Evolutionary conservation across 2,797 vertebrate genomes (phyloP).

Genomic region (Cossypha caffra): DNA sequence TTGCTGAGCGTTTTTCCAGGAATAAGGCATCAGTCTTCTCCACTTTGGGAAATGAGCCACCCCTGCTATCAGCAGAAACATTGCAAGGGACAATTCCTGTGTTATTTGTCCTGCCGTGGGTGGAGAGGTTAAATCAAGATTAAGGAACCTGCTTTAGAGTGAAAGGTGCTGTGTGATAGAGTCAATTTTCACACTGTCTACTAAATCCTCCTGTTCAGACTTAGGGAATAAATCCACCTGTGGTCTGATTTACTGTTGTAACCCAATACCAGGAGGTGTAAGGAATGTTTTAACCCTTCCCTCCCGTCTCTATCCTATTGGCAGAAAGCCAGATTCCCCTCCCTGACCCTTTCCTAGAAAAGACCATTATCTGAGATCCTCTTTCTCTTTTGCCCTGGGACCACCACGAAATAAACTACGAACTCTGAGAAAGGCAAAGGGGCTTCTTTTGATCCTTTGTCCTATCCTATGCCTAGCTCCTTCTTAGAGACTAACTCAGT

Average conservation of each 20-base stretch:
- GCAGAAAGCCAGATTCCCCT: too few species aligned
- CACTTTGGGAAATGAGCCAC: neutral
- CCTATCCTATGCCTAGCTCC: too few species aligned
- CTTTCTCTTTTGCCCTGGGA: too few species aligned
- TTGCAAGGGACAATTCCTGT: neutral
- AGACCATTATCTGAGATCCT: too few species aligned
- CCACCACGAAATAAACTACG: too few species aligned
- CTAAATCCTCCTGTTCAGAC: neutral
- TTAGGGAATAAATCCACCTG: neutral
- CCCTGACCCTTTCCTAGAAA: too few species aligned
- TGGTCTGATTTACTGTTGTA: neutral
- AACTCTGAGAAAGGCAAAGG: too few species aligned
- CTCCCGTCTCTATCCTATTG: too few species aligned
- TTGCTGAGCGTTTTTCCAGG: neutral
- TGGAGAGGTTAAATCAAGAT: neutral
- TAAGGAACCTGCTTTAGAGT: neutral
- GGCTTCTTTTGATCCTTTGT: too few species aligned
- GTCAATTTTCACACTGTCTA: neutral
- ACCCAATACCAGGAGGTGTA: too few species aligned
- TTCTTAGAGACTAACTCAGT: too few species aligned
- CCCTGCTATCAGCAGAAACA: neutral
- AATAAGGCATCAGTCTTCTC: neutral
- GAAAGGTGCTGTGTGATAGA: neutral
- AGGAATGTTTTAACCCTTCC: too few species aligned
- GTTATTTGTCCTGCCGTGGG: accelerated